Evolutionary conservation across 2,797 vertebrate genomes (phyloP).

Genomic region (Rhinella marina): DNA sequence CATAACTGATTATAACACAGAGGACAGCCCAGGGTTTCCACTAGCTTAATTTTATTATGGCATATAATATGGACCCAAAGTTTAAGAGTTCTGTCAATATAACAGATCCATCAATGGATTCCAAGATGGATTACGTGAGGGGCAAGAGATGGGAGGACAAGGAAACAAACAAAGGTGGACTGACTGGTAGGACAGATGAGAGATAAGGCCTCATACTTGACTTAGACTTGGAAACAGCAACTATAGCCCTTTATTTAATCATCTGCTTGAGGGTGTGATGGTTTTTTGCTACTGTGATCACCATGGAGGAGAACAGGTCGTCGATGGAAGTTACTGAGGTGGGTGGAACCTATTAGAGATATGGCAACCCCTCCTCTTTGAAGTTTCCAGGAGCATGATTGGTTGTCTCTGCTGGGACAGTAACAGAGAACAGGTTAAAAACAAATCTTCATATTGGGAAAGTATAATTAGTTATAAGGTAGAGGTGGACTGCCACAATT

Average conservation of each 20-base stretch:
- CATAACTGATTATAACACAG: background rate
- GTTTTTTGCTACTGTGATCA: background rate
- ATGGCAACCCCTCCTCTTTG: background rate
- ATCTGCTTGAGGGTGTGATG: background rate
- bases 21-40: background rate
- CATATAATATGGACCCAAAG: no score
- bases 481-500: background rate
- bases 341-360: background rate
- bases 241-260: background rate
- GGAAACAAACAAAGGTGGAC: no score
- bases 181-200: no score
- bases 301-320: background rate
- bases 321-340: background rate
- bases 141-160: no score
- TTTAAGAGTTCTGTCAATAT: no score
- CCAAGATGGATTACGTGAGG: no score
- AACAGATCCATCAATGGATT: no score
- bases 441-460: background rate
- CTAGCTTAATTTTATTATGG: background rate
- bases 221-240: no score
- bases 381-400: background rate
- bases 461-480: background rate
- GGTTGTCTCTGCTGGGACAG: background rate
- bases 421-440: background rate
- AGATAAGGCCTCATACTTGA: no score